A percentile compares a stretch with the other conserved stretches of the same genome.
These are phyloP conservation scores for Phortica okadai DNA, from an alignment of 2,888 invertebrate species.

Conservation along the genomic window DNA sequence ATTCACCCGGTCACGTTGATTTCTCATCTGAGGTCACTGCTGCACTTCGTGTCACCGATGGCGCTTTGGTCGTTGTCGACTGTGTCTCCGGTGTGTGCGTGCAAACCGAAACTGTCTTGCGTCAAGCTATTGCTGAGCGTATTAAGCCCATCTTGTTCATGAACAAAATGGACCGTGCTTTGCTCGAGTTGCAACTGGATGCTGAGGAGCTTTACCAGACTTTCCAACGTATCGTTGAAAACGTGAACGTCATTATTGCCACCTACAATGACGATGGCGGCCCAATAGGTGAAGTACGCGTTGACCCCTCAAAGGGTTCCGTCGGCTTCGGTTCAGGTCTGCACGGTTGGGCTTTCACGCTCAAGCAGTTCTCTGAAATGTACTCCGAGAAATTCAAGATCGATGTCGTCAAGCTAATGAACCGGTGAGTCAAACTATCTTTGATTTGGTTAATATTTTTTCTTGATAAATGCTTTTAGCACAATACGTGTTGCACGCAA, in stretches of 20 bases:
- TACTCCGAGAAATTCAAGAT: slow-evolving; percentile 99
- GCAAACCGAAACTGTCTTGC: slow-evolving; percentile 98
- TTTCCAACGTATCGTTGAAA: slow-evolving; percentile 99
- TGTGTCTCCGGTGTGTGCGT: slow-evolving; percentile 99
- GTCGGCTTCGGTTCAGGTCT: slow-evolving; percentile 99
- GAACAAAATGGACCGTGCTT: slow-evolving; percentile 99
- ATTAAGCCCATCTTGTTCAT: slow-evolving; percentile 99
- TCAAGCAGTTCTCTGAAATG: slow-evolving; percentile 99
- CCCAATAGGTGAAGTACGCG: slow-evolving; percentile 99
- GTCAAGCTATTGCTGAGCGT: slow-evolving; percentile 99
- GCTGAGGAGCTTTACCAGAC: slow-evolving; percentile 98
- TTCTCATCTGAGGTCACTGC: slow-evolving; percentile 99
- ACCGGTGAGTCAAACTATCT: slow-evolving; percentile 77
- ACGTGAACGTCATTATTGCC: slow-evolving; percentile 99
- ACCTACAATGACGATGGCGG: slow-evolving; percentile 98
- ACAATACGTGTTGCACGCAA: slow-evolving; percentile 72
- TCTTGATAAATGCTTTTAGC: slow-evolving; percentile 70
- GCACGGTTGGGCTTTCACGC: slow-evolving; percentile 99
- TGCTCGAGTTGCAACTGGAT: slow-evolving; percentile 96
- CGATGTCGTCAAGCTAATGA: slow-evolving; percentile 97
- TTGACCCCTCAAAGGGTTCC: slow-evolving; percentile 98
- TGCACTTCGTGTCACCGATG: slow-evolving; percentile 99
- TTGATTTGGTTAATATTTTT: neutral
- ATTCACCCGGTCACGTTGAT: slow-evolving; percentile 99
- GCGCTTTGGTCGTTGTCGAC: slow-evolving; percentile 99